Base-by-base conservation (phyloP, 2,113 vertebrate genomes). In the Candoia aspera region DNA sequence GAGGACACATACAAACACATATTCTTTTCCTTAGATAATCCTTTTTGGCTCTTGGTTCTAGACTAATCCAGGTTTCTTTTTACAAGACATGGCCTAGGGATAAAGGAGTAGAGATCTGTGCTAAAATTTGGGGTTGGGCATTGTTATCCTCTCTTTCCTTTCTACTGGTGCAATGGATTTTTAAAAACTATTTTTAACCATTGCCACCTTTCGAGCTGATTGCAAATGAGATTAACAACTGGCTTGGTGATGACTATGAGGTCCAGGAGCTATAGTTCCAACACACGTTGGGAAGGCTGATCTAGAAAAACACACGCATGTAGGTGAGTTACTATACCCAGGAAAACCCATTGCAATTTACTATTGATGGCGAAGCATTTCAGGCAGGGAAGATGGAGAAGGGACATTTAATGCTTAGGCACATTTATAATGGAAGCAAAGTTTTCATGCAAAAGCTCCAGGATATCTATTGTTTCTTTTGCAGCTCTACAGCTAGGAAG, bases 31-130 rank as follows among this genome's bases (percentile, higher is more conserved):
- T 91, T 91, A 17, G 86, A 93, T 95, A 94, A 96, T 96, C 95
- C 86, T 93, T 46, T 1, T 92, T 94, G 95, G 94, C 94, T 90
- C 93, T 53, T 86, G 53, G 94, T 95, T 90, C 92, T 46, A 89
- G 53, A 85, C 93, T 95, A 94, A 96, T 94, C 94, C 91, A 91
- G 94, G 91, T 91, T 95, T 92, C 17, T 17, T 90, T 96, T 90
- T 84, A 90, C 91, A 87, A 54, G 92, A 93, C 64, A 49, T 91
- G 86, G 93, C 94, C 95, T n/a, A 92, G 59, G 0, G 93, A n/a
- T 93, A 86, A 89, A 94, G 94, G 94, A 96, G 94, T 94, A 95
- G 96, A 95, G 93, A 87, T 93, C 92, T 17, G 0, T 5, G 92
- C 90, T 94, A 89, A 95, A 95, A 95, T 93, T 84, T 92, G 68